Base-by-base conservation (phyloP, 2,888 invertebrate species). In the Phorcus lineatus region DNA sequence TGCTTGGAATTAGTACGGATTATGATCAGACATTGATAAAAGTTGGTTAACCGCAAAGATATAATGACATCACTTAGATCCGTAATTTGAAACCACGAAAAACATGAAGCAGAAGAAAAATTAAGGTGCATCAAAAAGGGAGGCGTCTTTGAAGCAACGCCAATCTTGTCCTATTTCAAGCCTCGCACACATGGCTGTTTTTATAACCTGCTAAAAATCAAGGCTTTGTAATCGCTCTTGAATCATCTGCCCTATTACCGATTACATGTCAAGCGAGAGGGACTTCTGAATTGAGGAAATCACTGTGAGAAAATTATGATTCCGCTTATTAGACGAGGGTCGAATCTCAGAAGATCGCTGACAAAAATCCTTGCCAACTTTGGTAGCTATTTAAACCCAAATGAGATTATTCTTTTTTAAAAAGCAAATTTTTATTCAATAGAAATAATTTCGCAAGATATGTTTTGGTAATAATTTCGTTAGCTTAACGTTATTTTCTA, bases 101-200 rank as follows among this genome's bases (percentile, higher is more conserved):
- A 70, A 36, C n/a, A 36, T 40, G 36, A 36, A 36, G 19, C 19
- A 36, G 70, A 31, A 24, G 28, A 62, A 70, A 19, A n/a, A n/a
- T 31, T 31, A 70, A 11, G 3, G 40, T 31, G 36, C 36, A 36
- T 70, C 70, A 36, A 36, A 70, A 36, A 36, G 70, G 22, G 70
- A 19, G 19, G 70, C 36, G 36, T 17, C 70, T 70, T 70, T 70
- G 70, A 70, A 31, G 70, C 36, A 19, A 36, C 70, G 70, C 31
- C 70, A 70, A 70, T 70, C 70, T 40, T 36, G 70, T 70, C 70
- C 70, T 70, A 70, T 70, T 36, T 70, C 70, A 70, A 40, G 70
- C 70, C 70, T 31, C 19, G 31, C n/a, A 19, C 19, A 36, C 70
- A 36, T 19, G 36, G 40, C 28, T 36, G 36, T 70, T 70, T 70